Evolutionary conservation across 2,888 invertebrate genomes (phyloP).

Genomic region (Zygogramma bicolorata): DNA sequence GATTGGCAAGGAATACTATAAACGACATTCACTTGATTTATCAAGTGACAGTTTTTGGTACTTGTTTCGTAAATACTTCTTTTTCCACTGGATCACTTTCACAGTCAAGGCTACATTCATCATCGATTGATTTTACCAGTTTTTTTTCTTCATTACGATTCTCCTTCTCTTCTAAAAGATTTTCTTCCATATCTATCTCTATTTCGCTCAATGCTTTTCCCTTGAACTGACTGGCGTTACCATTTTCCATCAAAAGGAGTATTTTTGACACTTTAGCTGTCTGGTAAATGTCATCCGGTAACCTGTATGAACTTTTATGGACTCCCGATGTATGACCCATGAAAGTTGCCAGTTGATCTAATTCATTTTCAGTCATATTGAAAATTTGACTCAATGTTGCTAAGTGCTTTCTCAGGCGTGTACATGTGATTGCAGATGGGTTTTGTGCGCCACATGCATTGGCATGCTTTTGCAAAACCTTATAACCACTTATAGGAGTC

Average conservation of each 20-base stretch:
- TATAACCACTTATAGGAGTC: constrained; percentile 43
- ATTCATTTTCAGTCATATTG: constrained; percentile 42
- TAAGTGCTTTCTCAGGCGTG: constrained; percentile 44
- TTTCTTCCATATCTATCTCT: constrained; percentile 37
- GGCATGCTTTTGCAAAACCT: constrained; percentile 45
- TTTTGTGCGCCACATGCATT: constrained; percentile 42
- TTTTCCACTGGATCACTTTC: neutral
- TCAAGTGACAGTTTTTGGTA: neutral
- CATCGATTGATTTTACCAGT: neutral
- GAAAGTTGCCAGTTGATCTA: constrained; percentile 47
- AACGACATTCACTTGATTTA: too few relatives aligned
- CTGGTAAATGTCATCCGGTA: constrained; percentile 31
- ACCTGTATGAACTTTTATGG: constrained; percentile 38
- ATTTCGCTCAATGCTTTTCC: constrained; percentile 40
- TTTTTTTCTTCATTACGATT: neutral
- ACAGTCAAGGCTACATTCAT: neutral
- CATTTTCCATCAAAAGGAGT: constrained; percentile 38
- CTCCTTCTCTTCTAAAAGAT: constrained; percentile 24
- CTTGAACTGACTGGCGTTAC: constrained; percentile 34
- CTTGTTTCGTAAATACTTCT: neutral
- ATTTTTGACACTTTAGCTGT: constrained; percentile 40
- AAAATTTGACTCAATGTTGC: constrained; percentile 46
- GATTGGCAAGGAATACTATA: too few relatives aligned
- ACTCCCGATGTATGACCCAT: constrained; percentile 46
- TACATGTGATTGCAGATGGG: constrained; percentile 40